Evolutionary conservation across 2,888 invertebrate genomes (phyloP).

Genomic region (Sylvicola cinctus): DNA sequence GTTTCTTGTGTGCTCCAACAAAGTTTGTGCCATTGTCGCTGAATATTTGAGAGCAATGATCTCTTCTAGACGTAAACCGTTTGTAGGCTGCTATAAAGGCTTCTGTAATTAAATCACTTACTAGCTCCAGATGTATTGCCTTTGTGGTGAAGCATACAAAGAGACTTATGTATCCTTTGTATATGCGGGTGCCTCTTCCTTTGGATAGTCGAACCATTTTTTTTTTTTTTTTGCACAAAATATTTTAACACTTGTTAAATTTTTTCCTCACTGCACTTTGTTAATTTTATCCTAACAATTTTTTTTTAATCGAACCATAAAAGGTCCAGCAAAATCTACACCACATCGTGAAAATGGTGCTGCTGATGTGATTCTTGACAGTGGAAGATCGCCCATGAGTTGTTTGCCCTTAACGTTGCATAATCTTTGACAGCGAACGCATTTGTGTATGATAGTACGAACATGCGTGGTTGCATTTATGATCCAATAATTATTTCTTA

Average conservation of each 20-base stretch:
- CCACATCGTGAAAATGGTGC: conserved; percentile 9
- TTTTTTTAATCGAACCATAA: no score
- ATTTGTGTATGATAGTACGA: conserved; percentile 6
- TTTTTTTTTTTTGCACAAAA: no score
- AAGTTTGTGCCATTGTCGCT: conserved; percentile 15
- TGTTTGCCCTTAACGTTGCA: conserved; percentile 3
- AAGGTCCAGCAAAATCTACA: conserved; percentile 11
- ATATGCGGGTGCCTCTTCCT: conserved; percentile 8
- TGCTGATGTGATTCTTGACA: conserved; percentile 4
- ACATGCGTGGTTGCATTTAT: conserved; percentile 6
- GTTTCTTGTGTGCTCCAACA: conserved; percentile 10
- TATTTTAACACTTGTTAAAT: no score
- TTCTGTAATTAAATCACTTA: conserved; percentile 8
- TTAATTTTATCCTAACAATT: no score
- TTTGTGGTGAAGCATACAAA: conserved; percentile 12
- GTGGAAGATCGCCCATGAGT: conserved; percentile 13
- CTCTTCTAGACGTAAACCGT: no score
- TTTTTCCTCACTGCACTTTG: no score
- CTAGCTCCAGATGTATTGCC: conserved; percentile 8
- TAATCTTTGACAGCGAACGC: conserved; percentile 6
- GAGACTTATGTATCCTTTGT: conserved; percentile 12
- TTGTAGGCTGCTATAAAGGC: conserved; percentile 11
- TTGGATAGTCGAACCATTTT: conserved; percentile 5
- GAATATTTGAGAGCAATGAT: conserved; percentile 10
- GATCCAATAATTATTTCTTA: conserved; percentile 10